phyloP scores from a whole-genome alignment of 2,113 vertebrate species.

The Cinclus mexicanus region DNA sequence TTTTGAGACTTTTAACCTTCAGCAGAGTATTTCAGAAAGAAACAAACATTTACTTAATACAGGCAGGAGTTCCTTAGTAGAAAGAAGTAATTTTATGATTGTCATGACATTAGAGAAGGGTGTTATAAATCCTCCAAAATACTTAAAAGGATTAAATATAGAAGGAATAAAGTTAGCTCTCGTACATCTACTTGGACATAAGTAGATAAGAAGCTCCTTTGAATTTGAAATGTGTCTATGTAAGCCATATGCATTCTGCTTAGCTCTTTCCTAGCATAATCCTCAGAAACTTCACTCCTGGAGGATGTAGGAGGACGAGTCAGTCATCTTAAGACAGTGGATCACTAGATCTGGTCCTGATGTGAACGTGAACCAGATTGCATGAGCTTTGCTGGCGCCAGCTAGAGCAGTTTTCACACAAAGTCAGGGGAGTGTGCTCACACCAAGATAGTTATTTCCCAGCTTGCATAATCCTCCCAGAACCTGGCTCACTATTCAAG shows the following conservation, averaged over 20 bases:
- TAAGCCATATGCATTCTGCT: background rate
- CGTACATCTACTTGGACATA: background rate
- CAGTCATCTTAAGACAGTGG: background rate
- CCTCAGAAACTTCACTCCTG: background rate
- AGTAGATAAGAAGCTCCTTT: slow-evolving; percentile 20
- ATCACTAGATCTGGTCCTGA: background rate
- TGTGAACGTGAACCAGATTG: background rate
- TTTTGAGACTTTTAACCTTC: background rate
- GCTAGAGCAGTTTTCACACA: background rate
- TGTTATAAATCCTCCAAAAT: background rate
- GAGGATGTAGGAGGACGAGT: background rate
- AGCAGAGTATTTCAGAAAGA: background rate
- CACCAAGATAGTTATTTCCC: background rate
- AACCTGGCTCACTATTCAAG: background rate
- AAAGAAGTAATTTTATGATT: background rate
- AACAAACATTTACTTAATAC: background rate
- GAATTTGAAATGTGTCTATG: background rate
- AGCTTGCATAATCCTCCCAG: background rate
- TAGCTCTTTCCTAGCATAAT: background rate
- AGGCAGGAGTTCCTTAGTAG: background rate
- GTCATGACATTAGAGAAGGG: background rate
- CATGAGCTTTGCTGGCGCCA: background rate
- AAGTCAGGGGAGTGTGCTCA: background rate
- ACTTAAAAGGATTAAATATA: slow-evolving; percentile 12
- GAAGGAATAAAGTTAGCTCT: slow-evolving; percentile 24